These are phyloP conservation scores for Melanotus villosus DNA, from an alignment of 2,888 invertebrate species.

Conservation along the genomic window DNA sequence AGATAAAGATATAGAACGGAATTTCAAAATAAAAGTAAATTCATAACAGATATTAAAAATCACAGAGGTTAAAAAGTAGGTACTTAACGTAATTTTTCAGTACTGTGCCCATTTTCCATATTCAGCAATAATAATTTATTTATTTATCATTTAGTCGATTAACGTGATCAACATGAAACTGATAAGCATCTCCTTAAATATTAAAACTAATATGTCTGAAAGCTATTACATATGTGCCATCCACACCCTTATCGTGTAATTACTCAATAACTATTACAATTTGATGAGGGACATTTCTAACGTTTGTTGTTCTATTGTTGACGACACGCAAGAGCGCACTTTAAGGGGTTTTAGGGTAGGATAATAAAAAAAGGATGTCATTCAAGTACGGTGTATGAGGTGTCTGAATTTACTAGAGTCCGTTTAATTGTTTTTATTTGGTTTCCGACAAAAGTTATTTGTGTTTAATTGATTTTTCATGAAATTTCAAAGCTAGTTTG, in stretches of 20 bases:
- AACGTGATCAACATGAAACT: slow-evolving; percentile 33
- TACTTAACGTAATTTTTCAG: slow-evolving; percentile 13
- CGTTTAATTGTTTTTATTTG: no score
- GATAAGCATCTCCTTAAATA: slow-evolving; percentile 43
- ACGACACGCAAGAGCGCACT: slow-evolving; percentile 42
- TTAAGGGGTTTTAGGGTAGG: slow-evolving; percentile 23
- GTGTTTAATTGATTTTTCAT: no score
- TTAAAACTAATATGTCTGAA: slow-evolving; percentile 45
- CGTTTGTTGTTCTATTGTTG: slow-evolving; percentile 43
- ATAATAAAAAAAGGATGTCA: slow-evolving; percentile 13
- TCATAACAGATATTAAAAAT: no score
- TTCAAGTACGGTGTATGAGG: no score
- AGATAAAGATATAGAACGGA: no score
- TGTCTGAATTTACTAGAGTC: no score
- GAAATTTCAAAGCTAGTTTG: no score
- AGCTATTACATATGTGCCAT: slow-evolving; percentile 45
- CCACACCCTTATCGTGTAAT: slow-evolving; percentile 45
- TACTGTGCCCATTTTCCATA: neutral
- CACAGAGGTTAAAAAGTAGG: slow-evolving; percentile 10
- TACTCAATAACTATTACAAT: slow-evolving; percentile 48
- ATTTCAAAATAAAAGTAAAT: no score
- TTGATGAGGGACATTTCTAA: slow-evolving; percentile 43
- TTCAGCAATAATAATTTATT: neutral
- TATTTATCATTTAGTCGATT: slow-evolving; percentile 21
- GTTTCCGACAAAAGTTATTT: no score